Evolutionary conservation across 2,797 vertebrate genomes (phyloP).

Genomic region (Neostethus bicornis): DNA sequence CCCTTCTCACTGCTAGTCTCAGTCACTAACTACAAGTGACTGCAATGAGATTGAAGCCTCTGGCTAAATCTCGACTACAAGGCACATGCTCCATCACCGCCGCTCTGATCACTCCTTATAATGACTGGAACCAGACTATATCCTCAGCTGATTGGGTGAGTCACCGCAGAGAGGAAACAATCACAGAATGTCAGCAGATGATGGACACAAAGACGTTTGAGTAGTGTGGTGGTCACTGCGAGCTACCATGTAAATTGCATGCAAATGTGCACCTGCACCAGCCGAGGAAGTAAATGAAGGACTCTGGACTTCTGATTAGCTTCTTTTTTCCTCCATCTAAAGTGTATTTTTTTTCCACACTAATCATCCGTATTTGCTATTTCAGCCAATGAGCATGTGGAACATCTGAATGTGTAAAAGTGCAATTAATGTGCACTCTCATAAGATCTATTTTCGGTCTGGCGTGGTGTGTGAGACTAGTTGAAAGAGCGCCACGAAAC

Average conservation of each 20-base stretch:
- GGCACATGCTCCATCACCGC: conserved; percentile 70
- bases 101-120: conserved; percentile 75
- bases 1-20: conserved; percentile 71
- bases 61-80: conserved; percentile 67
- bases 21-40: conserved; percentile 78
- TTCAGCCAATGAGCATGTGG: conserved; percentile 36
- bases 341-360: conserved; percentile 61
- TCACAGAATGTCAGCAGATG: conserved; percentile 75
- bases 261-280: conserved; percentile 80
- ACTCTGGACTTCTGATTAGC: conserved; percentile 76
- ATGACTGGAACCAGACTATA: conserved; percentile 76
- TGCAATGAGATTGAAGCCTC: conserved; percentile 79
- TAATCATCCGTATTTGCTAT: conserved; percentile 56
- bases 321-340: conserved; percentile 50
- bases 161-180: conserved; percentile 69
- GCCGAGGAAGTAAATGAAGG: conserved; percentile 62
- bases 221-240: conserved; percentile 65
- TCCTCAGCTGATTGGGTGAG: conserved; percentile 73
- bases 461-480: background rate
- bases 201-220: conserved; percentile 62
- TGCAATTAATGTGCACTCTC: conserved; percentile 29
- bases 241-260: conserved; percentile 76
- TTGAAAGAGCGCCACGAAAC: conserved; percentile 31
- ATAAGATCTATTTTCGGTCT: conserved; percentile 26
- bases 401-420: conserved; percentile 32